Evolutionary conservation across 2,888 invertebrate species (phyloP).

Genomic region (Megastigmus dorsalis): DNA sequence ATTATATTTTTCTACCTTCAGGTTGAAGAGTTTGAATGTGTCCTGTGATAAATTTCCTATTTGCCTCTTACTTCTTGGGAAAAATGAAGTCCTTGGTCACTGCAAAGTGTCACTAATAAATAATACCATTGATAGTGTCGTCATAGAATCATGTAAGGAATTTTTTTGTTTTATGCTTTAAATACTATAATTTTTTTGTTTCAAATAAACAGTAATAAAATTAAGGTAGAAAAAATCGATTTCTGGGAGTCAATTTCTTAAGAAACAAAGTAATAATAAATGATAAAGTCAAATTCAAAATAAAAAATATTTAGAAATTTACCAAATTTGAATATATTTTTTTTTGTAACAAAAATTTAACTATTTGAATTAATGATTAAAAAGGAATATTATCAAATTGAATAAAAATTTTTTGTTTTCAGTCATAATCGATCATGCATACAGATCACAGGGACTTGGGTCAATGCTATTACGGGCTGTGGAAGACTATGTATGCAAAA

Average conservation of each 20-base stretch:
- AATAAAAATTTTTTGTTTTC: conserved; percentile 56
- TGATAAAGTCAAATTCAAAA: no score
- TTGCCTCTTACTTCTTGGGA: conserved; percentile 80
- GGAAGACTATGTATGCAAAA: conserved; percentile 81
- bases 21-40: conserved; percentile 82
- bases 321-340: no score
- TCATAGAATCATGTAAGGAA: conserved; percentile 82
- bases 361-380: not conserved
- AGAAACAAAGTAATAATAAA: no score
- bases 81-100: conserved; percentile 82
- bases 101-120: conserved; percentile 86
- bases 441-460: conserved; percentile 86
- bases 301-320: not conserved
- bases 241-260: no score
- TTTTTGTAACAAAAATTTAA: conserved; percentile 1
- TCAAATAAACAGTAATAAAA: no score
- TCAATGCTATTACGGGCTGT: conserved; percentile 83
- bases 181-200: not conserved
- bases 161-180: not conserved
- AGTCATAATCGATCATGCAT: conserved; percentile 84
- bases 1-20: conserved; percentile 56
- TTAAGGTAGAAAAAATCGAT: not conserved
- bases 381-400: not conserved
- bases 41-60: conserved; percentile 85
- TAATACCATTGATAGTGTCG: conserved; percentile 82